These are phyloP conservation scores for Anolis carolinensis DNA, from an alignment of 2,113 vertebrate genomes.

Conservation along the genomic window DNA sequence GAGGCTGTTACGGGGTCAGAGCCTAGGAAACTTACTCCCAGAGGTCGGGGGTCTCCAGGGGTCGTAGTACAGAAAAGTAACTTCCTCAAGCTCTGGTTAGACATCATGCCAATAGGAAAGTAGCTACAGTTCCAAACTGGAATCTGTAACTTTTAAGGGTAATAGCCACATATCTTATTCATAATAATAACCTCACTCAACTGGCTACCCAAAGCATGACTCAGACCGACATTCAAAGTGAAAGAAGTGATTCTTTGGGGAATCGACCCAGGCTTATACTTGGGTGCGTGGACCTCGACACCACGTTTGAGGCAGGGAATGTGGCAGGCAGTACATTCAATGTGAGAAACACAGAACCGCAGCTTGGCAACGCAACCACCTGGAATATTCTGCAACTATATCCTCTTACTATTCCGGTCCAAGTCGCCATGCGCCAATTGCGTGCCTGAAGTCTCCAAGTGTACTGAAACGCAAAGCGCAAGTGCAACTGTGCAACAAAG, in stretches of 20 bases:
- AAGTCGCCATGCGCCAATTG: conserved; percentile 43
- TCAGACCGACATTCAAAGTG: neutral
- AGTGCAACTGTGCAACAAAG: conserved; percentile 67
- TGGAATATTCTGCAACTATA: conserved; percentile 35
- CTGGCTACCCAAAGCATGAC: too few species aligned
- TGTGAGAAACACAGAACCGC: conserved; percentile 11
- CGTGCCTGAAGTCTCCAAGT: conserved; percentile 29
- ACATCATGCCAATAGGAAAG: neutral
- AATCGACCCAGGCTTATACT: neutral
- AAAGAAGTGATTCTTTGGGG: neutral
- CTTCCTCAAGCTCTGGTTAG: neutral
- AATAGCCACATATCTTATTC: neutral
- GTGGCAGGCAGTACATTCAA: conserved; percentile 12
- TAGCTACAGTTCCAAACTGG: neutral
- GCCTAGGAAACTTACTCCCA: neutral
- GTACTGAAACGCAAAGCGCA: conserved; percentile 60
- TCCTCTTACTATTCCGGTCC: conserved; percentile 45
- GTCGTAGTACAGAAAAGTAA: neutral
- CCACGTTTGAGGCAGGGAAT: neutral
- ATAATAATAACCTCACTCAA: neutral
- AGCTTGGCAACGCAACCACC: conserved; percentile 29
- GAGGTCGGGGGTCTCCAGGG: neutral
- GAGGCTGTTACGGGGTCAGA: too few species aligned
- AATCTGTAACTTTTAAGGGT: neutral
- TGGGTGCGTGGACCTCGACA: neutral